Base-by-base conservation (phyloP, 2,888 invertebrate species). In the Sphinx pinastri region DNA sequence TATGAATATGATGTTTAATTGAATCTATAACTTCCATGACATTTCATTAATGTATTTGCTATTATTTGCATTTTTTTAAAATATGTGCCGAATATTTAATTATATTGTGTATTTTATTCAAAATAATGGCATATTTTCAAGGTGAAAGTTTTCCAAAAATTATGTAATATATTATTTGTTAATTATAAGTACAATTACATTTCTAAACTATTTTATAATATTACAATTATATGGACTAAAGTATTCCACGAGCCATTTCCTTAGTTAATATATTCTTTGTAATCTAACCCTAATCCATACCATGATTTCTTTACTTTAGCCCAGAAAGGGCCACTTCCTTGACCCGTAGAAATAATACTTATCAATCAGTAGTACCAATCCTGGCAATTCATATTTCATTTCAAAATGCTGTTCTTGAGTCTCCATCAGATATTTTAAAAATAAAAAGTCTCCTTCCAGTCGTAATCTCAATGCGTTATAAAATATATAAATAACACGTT, bases 1-100 rank as follows among this genome's bases (percentile, higher is more conserved):
- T 49, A 47, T 19, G 25, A 25, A 25, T 25, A 25, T 25, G 25
- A 49, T 63, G 25, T 63, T 63, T 8, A 19, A 55, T 55, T 19
- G 19, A 63, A 63, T 63, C 6, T 63, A 38, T 58, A 13, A 19
- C 47, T 63, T 63, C 63, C 63, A 63, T 63, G 63, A 63, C 63
- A 63, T 47, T 47, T 58, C 55, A 19, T 55, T 10, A 55, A 55
- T 55, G 10, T 19, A 19, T 7, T 38, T 38, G 38, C 8, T 38
- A 1, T 38, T 25, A 16, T 10, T 58, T 63, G 16, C 49, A 4
- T 11, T 19, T 31, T 38, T 25, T 67, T 31, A n/a, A 31, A 25
- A 54, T 67, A 31, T 51, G 11, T 67, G 25, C 51, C 13, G 31
- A n/a, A n/a, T 13, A 14, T 31, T 67, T 67, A 19, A 14, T 49